Conservation (phyloP, 1,140 invertebrate genomes). For the Solenopsis invicta region DNA sequence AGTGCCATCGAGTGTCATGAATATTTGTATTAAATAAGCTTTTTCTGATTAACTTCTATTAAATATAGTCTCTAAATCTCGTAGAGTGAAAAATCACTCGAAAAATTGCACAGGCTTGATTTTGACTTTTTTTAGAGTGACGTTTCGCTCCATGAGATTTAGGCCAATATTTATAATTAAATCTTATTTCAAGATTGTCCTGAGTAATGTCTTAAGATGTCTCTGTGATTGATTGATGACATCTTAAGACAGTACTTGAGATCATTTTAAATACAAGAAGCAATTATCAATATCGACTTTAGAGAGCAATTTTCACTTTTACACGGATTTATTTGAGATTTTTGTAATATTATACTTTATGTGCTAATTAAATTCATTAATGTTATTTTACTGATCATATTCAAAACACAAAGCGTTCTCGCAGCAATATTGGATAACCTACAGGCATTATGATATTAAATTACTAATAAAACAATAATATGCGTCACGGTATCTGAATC, state of each 20-base stretch:
- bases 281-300: too few relatives aligned
- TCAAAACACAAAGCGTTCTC: constrained; percentile 19
- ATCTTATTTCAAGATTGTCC: too few relatives aligned
- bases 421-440: constrained; percentile 31
- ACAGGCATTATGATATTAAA: constrained; percentile 11
- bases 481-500: background rate
- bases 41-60: background rate
- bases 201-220: too few relatives aligned
- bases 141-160: too few relatives aligned
- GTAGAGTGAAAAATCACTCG: too few relatives aligned
- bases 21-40: background rate
- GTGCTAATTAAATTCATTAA: constrained; percentile 20
- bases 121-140: too few relatives aligned
- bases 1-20: background rate
- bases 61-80: background rate
- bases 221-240: too few relatives aligned
- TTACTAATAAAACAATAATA: constrained; percentile 37
- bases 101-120: too few relatives aligned
- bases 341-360: background rate
- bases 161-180: too few relatives aligned
- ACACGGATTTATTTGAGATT: background rate
- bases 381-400: background rate
- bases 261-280: too few relatives aligned
- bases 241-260: too few relatives aligned
- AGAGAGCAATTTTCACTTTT: background rate